Evolutionary conservation across 2,797 vertebrate species (phyloP).

Genomic region (Dromococcyx pavoninus): DNA sequence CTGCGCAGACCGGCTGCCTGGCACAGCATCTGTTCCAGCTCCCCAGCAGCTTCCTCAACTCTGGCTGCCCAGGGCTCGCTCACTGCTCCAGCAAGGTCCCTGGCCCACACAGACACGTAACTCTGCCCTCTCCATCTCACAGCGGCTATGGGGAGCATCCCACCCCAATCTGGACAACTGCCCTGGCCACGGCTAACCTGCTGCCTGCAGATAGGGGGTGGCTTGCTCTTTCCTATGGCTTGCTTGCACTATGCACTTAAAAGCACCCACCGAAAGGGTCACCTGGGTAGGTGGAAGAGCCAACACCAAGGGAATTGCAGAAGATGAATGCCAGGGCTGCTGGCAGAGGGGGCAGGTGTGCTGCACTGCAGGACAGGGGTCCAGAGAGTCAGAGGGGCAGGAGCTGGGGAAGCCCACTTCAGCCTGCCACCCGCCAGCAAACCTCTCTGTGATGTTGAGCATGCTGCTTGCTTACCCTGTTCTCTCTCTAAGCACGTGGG

Average conservation of each 20-base stretch:
- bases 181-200: background rate
- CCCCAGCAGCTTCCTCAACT: background rate
- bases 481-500: background rate
- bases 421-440: background rate
- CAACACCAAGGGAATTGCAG: background rate
- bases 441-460: background rate
- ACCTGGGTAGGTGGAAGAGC: background rate
- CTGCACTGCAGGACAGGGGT: background rate
- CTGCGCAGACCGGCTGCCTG: background rate
- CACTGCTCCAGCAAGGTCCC: background rate
- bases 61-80: background rate
- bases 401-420: background rate
- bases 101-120: rapidly evolving
- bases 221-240: background rate
- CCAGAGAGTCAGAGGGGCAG: background rate
- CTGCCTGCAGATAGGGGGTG: background rate
- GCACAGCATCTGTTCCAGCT: background rate
- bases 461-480: background rate
- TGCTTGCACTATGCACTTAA: background rate
- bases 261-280: background rate
- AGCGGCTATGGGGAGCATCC: background rate
- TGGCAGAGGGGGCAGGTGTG: background rate
- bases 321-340: background rate
- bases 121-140: background rate
- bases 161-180: rapidly evolving